These are phyloP conservation scores for Microtus pennsylvanicus DNA, from an alignment of 2,113 vertebrate genomes.

Conservation along the genomic window DNA sequence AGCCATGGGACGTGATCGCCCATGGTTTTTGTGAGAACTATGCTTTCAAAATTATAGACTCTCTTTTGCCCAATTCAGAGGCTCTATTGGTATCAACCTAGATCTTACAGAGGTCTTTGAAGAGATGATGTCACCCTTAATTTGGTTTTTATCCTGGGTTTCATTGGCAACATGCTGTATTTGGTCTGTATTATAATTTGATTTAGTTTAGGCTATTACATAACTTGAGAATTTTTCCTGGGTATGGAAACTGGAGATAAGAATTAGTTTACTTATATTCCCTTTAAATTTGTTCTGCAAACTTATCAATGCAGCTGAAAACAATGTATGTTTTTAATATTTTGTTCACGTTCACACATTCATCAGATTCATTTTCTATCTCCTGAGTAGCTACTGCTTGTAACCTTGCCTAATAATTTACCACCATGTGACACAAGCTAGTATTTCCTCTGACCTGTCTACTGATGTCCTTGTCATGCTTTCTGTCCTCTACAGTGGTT, in stretches of 20 bases:
- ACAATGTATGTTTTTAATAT: background rate
- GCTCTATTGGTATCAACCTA: background rate
- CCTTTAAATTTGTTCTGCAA: background rate
- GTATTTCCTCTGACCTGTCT: background rate
- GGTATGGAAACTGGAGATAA: background rate
- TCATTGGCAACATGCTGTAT: background rate
- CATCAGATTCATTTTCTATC: background rate
- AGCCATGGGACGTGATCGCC: background rate
- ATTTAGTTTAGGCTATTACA: conserved; percentile 1
- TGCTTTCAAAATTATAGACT: background rate
- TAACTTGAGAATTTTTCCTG: conserved; percentile 57
- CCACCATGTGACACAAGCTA: background rate
- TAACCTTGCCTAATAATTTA: background rate
- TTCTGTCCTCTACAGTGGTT: background rate
- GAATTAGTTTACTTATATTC: conserved; percentile 17
- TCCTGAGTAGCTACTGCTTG: background rate
- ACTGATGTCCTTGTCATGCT: background rate
- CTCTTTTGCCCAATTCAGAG: background rate
- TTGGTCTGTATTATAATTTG: conserved; percentile 37
- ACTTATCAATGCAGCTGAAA: background rate
- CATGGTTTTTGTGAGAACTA: background rate
- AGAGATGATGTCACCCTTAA: background rate
- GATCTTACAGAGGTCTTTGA: background rate
- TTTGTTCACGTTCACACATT: background rate
- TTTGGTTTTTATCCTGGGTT: background rate